phyloP scores from a whole-genome alignment of 2,888 invertebrate genomes.

The Scaptomyza caliginosa region DNA sequence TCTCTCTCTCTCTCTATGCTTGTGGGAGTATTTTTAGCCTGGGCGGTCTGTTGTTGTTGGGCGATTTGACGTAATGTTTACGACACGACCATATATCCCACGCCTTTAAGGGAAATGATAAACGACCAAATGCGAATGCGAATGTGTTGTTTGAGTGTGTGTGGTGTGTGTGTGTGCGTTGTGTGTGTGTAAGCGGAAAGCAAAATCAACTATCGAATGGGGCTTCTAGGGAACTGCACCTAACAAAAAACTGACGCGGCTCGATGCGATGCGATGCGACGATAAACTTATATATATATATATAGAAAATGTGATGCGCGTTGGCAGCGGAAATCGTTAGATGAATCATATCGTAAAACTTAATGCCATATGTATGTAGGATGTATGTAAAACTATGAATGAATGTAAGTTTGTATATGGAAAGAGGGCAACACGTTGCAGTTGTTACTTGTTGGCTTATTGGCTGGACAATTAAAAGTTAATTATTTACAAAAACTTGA shows the following conservation, averaged over 20 bases:
- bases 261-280: conserved; percentile 8
- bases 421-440: neutral
- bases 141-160: neutral
- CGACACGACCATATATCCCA: conserved; percentile 46
- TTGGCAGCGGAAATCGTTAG: conserved; percentile 73
- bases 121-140: conserved; percentile 9
- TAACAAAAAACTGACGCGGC: conserved; percentile 11
- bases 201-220: neutral
- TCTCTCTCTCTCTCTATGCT: neutral
- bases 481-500: neutral
- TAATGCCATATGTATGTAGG: conserved; percentile 11
- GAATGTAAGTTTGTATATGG: neutral
- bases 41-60: conserved; percentile 21
- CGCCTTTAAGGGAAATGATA: conserved; percentile 38
- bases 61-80: conserved; percentile 50
- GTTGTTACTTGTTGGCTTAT: neutral
- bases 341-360: conserved; percentile 47
- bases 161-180: neutral
- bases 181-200: conserved; percentile 3
- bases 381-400: neutral
- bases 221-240: conserved; percentile 7
- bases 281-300: conserved; percentile 1
- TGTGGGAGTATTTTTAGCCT: conserved; percentile 50
- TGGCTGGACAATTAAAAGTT: neutral
- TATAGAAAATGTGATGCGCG: conserved; percentile 38